A percentile compares a stretch with the other conserved stretches of the same genome.
Evolutionary conservation across 1,140 invertebrate species (phyloP).

Genomic region (Neodiprion lecontei): DNA sequence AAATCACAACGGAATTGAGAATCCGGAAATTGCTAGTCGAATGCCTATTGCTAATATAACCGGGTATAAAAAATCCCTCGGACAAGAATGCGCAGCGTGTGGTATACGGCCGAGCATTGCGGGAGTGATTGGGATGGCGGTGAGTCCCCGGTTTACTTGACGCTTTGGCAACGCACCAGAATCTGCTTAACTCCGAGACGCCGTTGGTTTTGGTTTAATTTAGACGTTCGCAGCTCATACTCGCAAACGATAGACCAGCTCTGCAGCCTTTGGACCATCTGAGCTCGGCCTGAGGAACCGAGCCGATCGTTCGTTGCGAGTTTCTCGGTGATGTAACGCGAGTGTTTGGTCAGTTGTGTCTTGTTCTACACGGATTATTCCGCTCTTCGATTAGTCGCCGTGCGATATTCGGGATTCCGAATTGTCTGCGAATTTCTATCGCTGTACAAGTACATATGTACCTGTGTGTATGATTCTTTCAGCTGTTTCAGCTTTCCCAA

Average conservation of each 20-base stretch:
- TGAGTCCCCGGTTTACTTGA: slow-evolving; percentile 43
- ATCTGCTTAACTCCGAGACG: slow-evolving; percentile 46
- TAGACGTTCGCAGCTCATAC: slow-evolving; percentile 38
- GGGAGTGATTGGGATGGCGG: slow-evolving; percentile 47
- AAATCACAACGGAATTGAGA: neutral
- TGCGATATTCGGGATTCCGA: neutral
- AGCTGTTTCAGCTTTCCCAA: no score
- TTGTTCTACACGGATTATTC: neutral
- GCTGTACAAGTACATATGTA: no score
- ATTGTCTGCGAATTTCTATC: neutral
- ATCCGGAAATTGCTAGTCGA: slow-evolving; percentile 1
- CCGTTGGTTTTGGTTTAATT: slow-evolving; percentile 52
- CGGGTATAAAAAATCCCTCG: slow-evolving; percentile 15
- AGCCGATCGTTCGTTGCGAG: neutral
- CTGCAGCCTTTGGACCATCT: neutral
- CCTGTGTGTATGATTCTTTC: no score
- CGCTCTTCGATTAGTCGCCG: neutral
- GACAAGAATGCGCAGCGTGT: slow-evolving; percentile 40
- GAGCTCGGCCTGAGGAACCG: neutral
- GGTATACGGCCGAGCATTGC: slow-evolving; percentile 32
- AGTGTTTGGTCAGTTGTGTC: neutral
- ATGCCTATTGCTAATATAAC: neutral
- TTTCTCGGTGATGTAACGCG: slow-evolving; percentile 2
- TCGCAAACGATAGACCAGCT: neutral
- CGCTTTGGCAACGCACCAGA: slow-evolving; percentile 51